Conservation (phyloP, 2,113 vertebrate genomes). For the Chamaetylas fuelleborni region DNA sequence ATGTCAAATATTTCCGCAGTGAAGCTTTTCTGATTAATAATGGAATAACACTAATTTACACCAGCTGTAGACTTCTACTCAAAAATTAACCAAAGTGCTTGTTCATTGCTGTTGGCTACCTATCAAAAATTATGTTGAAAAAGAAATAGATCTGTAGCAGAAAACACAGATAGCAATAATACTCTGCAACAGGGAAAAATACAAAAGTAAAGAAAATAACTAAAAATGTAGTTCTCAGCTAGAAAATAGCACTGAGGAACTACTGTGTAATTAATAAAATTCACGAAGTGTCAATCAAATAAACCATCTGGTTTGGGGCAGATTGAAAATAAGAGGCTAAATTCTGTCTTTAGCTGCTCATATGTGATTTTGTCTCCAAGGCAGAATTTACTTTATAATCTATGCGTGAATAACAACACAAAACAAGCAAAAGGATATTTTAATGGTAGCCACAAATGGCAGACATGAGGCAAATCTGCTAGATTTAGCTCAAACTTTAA, state of each 20-base stretch:
- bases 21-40: conserved; percentile 9
- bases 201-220: background rate
- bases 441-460: background rate
- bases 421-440: conserved; percentile 24
- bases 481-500: conserved; percentile 22
- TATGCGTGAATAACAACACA: background rate
- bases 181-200: background rate
- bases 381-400: conserved; percentile 27
- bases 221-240: background rate
- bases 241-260: background rate
- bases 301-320: background rate
- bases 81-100: conserved; percentile 16
- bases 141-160: background rate
- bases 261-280: conserved; percentile 47
- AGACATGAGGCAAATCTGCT: conserved; percentile 2
- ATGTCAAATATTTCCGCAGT: background rate
- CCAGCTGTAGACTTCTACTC: conserved; percentile 14
- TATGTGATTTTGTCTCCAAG: conserved; percentile 14
- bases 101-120: conserved; percentile 9
- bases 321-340: conserved; percentile 22
- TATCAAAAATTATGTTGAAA: conserved; percentile 3
- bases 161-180: background rate
- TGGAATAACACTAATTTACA: conserved; percentile 10
- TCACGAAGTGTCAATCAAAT: conserved; percentile 37
- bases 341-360: conserved; percentile 25